These are phyloP conservation scores for Crenuchus spilurus DNA, from an alignment of 2,797 vertebrate species.

Conservation along the genomic window DNA sequence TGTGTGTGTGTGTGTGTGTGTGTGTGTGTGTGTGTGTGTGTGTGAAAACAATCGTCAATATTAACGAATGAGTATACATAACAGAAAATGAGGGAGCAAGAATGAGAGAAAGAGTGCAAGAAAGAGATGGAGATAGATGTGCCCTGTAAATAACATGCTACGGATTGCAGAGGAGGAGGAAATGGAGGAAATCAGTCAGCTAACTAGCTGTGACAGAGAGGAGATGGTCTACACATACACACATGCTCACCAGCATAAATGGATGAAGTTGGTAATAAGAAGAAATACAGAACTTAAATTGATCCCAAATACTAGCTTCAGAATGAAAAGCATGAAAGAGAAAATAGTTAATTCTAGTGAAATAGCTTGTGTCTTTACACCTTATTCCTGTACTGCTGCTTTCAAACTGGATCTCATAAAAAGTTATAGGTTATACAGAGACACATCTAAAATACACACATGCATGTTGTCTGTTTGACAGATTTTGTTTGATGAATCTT, in stretches of 20 bases:
- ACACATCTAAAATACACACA: too few relatives aligned
- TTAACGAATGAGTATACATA: too few relatives aligned
- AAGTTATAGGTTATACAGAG: too few relatives aligned
- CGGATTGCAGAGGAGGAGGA: conserved; percentile 28
- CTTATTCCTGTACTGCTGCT: neutral
- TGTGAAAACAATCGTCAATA: too few relatives aligned
- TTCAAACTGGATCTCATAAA: too few relatives aligned
- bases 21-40: conserved; percentile 56
- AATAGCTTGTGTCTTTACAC: too few relatives aligned
- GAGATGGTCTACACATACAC: conserved; percentile 30
- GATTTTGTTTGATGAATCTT: too few relatives aligned
- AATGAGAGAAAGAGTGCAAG: neutral
- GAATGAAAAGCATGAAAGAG: neutral
- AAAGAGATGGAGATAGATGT: conserved; percentile 15
- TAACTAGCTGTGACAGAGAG: conserved; percentile 69
- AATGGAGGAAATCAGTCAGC: conserved; percentile 66
- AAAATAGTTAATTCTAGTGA: too few relatives aligned
- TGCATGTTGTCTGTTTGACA: too few relatives aligned
- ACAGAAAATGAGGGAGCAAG: conserved; percentile 20
- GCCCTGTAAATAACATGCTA: conserved; percentile 50
- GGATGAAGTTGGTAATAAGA: neutral
- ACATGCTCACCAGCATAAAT: neutral
- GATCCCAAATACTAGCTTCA: neutral
- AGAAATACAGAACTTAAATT: too few relatives aligned
- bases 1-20: conserved; percentile 22